Evolutionary conservation across 2,888 invertebrate species (phyloP).

Genomic region (Dryobotodes eremita): DNA sequence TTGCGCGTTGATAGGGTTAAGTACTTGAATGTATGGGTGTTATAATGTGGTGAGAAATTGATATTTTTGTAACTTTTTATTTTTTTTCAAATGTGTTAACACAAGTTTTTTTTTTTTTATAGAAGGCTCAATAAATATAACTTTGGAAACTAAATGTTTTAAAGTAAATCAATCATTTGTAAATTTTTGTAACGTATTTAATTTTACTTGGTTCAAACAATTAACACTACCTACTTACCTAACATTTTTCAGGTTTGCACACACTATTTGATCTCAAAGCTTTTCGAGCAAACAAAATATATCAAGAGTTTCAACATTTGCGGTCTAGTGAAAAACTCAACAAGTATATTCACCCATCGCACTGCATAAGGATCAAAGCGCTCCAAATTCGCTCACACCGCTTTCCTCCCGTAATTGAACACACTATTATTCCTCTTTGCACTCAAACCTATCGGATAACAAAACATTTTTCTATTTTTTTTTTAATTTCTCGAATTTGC

Average conservation of each 20-base stretch:
- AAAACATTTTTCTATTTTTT: slow-evolving; percentile 61
- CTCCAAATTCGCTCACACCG: slow-evolving; percentile 57
- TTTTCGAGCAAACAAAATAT: slow-evolving; percentile 4
- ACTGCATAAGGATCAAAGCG: slow-evolving; percentile 47
- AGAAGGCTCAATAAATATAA: not conserved
- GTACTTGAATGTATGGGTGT: slow-evolving; percentile 23
- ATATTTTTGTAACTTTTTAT: not conserved
- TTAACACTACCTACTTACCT: not conserved
- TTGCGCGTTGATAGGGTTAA: slow-evolving; percentile 44
- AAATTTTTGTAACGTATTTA: no score
- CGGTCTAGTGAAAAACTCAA: slow-evolving; percentile 27
- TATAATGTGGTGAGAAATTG: not conserved
- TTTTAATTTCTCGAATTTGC: slow-evolving; percentile 66
- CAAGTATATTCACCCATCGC: slow-evolving; percentile 18
- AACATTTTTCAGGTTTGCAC: not conserved
- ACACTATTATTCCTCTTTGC: slow-evolving; percentile 53
- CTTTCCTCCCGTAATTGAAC: slow-evolving; percentile 61
- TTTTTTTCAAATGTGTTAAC: not conserved
- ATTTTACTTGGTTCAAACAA: no score
- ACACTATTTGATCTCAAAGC: not conserved
- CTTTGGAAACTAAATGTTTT: not conserved
- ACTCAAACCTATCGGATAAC: slow-evolving; percentile 66
- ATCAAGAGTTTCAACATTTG: slow-evolving; percentile 3
- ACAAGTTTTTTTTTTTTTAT: not conserved
- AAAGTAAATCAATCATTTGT: no score